Conservation (phyloP, 2,113 vertebrate genomes). For the Thalassoma bifasciatum region DNA sequence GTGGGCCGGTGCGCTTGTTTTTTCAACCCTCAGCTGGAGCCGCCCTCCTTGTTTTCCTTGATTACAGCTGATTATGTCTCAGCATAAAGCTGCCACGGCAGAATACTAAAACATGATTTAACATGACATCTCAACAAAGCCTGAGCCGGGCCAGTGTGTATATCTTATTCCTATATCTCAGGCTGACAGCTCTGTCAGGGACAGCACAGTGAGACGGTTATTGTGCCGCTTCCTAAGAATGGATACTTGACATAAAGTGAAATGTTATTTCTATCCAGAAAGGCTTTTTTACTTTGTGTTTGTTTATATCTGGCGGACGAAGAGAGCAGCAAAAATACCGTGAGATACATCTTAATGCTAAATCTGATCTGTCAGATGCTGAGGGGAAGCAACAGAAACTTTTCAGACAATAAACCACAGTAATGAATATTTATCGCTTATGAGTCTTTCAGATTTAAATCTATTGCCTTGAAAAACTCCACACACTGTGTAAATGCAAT, state of each 20-base stretch:
- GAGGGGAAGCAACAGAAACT: slow-evolving; percentile 21
- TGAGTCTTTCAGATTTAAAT: slow-evolving; percentile 33
- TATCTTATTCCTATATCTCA: slow-evolving; percentile 45
- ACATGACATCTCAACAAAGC: slow-evolving; percentile 42
- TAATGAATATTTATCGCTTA: slow-evolving; percentile 61
- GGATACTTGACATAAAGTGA: slow-evolving; percentile 43
- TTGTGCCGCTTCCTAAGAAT: slow-evolving; percentile 36
- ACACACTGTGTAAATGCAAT: slow-evolving; percentile 1
- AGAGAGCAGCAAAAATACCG: slow-evolving; percentile 14
- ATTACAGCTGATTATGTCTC: slow-evolving; percentile 59
- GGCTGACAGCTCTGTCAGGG: slow-evolving; percentile 49
- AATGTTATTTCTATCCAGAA: slow-evolving; percentile 49
- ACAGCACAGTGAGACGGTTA: slow-evolving; percentile 40
- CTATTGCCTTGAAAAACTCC: slow-evolving; percentile 22
- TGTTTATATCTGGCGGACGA: slow-evolving; percentile 34
- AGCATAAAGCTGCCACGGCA: slow-evolving; percentile 49
- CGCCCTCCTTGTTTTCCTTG: slow-evolving; percentile 48
- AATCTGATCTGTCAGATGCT: slow-evolving; percentile 37
- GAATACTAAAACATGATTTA: slow-evolving; percentile 46
- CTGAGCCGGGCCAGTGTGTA: not conserved
- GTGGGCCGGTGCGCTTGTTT: slow-evolving; percentile 33
- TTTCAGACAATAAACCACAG: slow-evolving; percentile 18
- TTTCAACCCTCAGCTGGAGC: slow-evolving; percentile 21
- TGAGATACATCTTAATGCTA: slow-evolving; percentile 33
- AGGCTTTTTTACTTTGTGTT: slow-evolving; percentile 53